These are phyloP conservation scores for Pemphigus obesinymphae DNA, from an alignment of 1,140 invertebrate species.

Conservation along the genomic window DNA sequence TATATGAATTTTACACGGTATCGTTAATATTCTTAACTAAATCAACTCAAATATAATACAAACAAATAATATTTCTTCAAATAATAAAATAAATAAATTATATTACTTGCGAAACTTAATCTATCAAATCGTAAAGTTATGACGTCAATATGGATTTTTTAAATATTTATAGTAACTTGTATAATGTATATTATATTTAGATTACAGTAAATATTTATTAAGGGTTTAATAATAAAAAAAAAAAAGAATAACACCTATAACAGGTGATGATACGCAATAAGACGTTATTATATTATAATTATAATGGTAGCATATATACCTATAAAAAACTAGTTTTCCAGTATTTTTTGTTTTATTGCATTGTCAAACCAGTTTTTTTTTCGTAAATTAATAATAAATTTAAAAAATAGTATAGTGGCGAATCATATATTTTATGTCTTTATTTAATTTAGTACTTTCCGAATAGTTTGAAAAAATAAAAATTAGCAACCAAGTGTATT, in stretches of 20 bases:
- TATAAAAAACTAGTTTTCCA: slow-evolving; percentile 20
- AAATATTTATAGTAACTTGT: neutral
- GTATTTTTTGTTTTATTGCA: slow-evolving; percentile 2
- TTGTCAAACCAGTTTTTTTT: slow-evolving; percentile 7
- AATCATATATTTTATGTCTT: slow-evolving; percentile 10
- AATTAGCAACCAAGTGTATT: neutral
- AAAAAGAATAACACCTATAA: neutral
- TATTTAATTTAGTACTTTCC: neutral
- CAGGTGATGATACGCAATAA: neutral
- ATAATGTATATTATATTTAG: too few relatives aligned
- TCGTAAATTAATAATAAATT: neutral
- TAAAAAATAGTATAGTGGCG: neutral
- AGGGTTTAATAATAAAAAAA: neutral
- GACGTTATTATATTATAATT: neutral
- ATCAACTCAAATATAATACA: too few relatives aligned
- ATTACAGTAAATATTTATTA: neutral
- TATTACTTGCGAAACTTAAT: too few relatives aligned
- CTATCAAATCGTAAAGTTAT: too few relatives aligned
- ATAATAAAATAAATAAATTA: too few relatives aligned
- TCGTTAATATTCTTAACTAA: too few relatives aligned
- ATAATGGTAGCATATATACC: neutral
- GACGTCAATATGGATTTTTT: too few relatives aligned
- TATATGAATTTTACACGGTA: too few relatives aligned
- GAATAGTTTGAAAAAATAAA: neutral
- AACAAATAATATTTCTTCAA: too few relatives aligned